Evolutionary conservation across 2,113 vertebrate genomes (phyloP), one percentile per base, ranked within the genome.

Genomic region (Vulpes ferrilata): DNA sequence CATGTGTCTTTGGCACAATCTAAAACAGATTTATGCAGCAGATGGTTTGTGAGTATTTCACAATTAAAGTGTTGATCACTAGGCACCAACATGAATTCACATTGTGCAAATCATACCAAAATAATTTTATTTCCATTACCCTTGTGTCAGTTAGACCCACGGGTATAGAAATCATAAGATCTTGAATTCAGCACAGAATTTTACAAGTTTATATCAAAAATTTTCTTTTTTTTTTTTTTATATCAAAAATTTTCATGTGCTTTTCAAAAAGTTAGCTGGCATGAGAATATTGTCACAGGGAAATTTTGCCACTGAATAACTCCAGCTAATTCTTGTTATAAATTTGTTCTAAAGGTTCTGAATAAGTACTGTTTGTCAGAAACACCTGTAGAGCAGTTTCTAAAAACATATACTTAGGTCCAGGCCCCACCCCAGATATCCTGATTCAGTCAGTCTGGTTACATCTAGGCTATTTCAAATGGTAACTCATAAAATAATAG

Each of bases 11-110:
- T 92, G 65, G 60, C 93, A 95, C 81, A 64, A 92, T 82, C 25
- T 92, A 35, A 71, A 87, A 59, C 91, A 96, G 65, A 90, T 86
- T 94, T 94, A 60, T 38, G 43, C 35, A 94, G 73, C 88, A 94
- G 88, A 94, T 86, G 57, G 82, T 92, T 91, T 78, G 60, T 89
- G 79, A 97, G 67, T 17, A 65, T 89, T 82, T 97, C 51, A 78
- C 85, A 95, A 76, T 71, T 20, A 87, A 48, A 67, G 32, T 94
- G 55, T 73, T 65, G 67, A 86, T 95, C 88, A 59, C 35, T 65
- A 79, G 95, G 73, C 65, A 89, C 20, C 87, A 78, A 78, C 35
- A 92, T 5, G 25, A 92, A 79, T 48, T 89, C 53, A 90, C 23
- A n/a, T 78, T 55, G 78, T 89, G 7, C 53, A 92, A 89, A 67